A percentile compares a stretch with the other conserved stretches of the same genome.
Evolutionary conservation across 2,888 invertebrate genomes (phyloP).

Genomic region (Trimorus sp.): DNA sequence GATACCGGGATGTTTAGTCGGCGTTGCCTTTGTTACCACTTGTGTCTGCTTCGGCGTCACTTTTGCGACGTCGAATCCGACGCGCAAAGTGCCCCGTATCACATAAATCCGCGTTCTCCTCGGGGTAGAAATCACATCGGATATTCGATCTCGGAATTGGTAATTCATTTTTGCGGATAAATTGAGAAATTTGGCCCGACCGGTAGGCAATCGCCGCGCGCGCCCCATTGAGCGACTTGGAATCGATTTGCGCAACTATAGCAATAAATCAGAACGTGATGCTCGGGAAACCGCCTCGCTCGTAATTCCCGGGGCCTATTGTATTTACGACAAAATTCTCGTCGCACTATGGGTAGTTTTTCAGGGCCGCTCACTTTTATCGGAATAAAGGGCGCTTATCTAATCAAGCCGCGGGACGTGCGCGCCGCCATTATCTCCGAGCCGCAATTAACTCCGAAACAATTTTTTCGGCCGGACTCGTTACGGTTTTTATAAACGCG

Average conservation of each 20-base stretch:
- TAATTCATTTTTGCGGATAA: slow-evolving; percentile 60
- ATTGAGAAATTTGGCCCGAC: slow-evolving; percentile 62
- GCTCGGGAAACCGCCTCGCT: slow-evolving; percentile 64
- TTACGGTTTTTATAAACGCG: too few relatives aligned
- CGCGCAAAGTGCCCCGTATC: slow-evolving; percentile 41
- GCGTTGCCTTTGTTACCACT: slow-evolving; percentile 22
- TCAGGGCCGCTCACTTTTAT: slow-evolving; percentile 54
- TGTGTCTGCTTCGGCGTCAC: slow-evolving; percentile 5
- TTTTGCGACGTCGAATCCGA: slow-evolving; percentile 5
- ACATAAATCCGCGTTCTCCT: slow-evolving; percentile 43
- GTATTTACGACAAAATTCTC: slow-evolving; percentile 67
- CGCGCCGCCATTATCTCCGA: slow-evolving; percentile 47
- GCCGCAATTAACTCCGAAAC: slow-evolving; percentile 52
- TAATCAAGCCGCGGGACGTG: slow-evolving; percentile 56
- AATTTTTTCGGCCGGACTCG: slow-evolving; percentile 22
- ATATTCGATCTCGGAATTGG: slow-evolving; percentile 57
- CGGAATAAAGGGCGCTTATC: slow-evolving; percentile 62
- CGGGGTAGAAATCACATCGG: slow-evolving; percentile 45
- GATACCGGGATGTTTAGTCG: slow-evolving; percentile 34
- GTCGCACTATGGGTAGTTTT: slow-evolving; percentile 52
- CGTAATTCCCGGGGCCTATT: slow-evolving; percentile 64
- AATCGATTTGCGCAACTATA: slow-evolving; percentile 64
- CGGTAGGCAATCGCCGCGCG: slow-evolving; percentile 45
- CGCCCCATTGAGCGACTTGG: slow-evolving; percentile 64
- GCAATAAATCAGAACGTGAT: slow-evolving; percentile 62